These are phyloP conservation scores for Aradus depressus DNA, from an alignment of 2,888 invertebrate species.

Conservation along the genomic window DNA sequence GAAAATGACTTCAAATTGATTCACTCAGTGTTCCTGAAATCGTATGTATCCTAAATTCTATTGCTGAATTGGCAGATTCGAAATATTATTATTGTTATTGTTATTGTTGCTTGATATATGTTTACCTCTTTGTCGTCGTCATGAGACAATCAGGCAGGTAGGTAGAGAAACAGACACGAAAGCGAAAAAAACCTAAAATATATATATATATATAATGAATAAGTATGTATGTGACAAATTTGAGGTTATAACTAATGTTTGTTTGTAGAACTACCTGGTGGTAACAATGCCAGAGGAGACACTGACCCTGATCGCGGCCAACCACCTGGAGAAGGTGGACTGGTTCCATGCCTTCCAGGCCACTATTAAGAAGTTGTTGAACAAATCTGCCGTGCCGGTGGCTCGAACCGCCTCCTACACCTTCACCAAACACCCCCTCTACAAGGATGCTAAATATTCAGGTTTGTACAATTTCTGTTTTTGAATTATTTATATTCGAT, in stretches of 20 bases:
- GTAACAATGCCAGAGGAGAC: conserved; percentile 69
- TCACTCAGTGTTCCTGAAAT: no score
- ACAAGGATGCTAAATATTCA: conserved; percentile 65
- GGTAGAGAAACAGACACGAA: no score
- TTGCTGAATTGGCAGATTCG: no score
- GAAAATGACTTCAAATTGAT: no score
- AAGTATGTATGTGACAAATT: no score
- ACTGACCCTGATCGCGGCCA: conserved; percentile 52
- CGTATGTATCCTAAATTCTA: no score
- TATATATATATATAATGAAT: no score
- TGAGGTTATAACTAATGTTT: neutral
- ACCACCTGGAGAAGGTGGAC: conserved; percentile 60
- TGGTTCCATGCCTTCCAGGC: conserved; percentile 68
- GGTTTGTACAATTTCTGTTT: conserved; percentile 38
- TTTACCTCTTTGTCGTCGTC: no score
- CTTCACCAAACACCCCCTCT: conserved; percentile 58
- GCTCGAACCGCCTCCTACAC: conserved; percentile 59
- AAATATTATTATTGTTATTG: no score
- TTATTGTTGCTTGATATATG: no score
- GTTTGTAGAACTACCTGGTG: conserved; percentile 46
- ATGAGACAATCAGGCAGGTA: no score
- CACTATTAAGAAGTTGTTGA: conserved; percentile 56
- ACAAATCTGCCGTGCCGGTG: conserved; percentile 55
- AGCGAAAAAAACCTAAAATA: no score
- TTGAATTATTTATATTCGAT: neutral